Percentiles rank a stretch among this genome's conserved stretches.
Conservation (phyloP, 2,888 invertebrate genomes). For the Eupithecia abbreviata region DNA sequence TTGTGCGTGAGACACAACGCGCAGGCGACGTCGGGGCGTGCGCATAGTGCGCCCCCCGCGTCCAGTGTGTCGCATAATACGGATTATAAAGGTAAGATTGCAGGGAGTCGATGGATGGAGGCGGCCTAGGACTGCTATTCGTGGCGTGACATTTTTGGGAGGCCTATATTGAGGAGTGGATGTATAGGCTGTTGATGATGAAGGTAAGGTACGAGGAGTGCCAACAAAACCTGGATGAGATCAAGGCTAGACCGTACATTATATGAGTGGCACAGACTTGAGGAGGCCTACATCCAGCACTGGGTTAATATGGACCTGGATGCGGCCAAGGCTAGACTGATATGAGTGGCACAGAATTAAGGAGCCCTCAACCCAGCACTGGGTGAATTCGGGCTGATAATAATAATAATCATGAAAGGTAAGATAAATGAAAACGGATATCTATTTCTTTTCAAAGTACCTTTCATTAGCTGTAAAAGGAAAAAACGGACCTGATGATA, state of each 20-base stretch:
- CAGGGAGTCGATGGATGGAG: no score
- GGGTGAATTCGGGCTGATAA: background rate
- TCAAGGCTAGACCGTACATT: no score
- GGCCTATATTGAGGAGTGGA: background rate
- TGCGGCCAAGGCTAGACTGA: background rate
- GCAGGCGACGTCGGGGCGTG: conserved; percentile 39
- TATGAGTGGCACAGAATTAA: background rate
- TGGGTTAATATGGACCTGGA: background rate
- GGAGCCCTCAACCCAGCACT: background rate
- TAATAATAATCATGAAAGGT: background rate
- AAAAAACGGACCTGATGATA: background rate
- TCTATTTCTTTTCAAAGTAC: background rate
- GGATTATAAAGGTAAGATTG: conserved; percentile 60
- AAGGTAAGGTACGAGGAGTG: background rate
- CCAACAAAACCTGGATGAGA: background rate
- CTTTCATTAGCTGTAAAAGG: background rate
- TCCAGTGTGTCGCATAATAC: conserved; percentile 55
- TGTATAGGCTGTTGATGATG: background rate
- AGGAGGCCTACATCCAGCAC: background rate
- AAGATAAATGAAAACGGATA: background rate
- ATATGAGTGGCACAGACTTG: background rate
- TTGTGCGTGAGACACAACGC: conserved; percentile 76
- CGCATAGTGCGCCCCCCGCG: conserved; percentile 53
- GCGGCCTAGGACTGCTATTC: background rate
- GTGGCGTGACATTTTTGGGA: no score